Conservation (phyloP, 2,888 invertebrate genomes). For the Schrankia costaestrigalis region DNA sequence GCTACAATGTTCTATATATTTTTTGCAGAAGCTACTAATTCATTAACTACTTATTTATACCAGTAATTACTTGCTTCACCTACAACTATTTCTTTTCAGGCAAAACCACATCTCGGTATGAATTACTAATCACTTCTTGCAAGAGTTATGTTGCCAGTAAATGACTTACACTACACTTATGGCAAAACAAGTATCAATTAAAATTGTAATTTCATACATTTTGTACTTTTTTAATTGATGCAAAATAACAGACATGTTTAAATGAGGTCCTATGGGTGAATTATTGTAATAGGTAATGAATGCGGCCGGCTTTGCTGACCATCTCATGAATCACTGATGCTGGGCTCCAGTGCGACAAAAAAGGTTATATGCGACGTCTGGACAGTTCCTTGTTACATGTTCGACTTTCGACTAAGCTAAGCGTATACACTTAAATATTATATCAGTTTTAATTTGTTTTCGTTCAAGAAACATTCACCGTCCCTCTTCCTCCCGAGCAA, state of each 20-base stretch:
- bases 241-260: conserved; percentile 33
- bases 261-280: conserved; percentile 35
- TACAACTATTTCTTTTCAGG: conserved; percentile 21
- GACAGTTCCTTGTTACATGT: conserved; percentile 39
- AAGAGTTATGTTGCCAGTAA: conserved; percentile 31
- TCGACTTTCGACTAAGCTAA: conserved; percentile 34
- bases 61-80: conserved; percentile 21
- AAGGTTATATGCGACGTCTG: conserved; percentile 28
- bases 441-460: conserved; percentile 61
- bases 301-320: conserved; percentile 32
- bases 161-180: conserved; percentile 27
- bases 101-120: conserved; percentile 12
- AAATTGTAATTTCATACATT: conserved; percentile 22
- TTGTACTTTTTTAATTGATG: conserved; percentile 29
- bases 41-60: conserved; percentile 13
- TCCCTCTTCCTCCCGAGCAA: conserved; percentile 44
- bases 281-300: conserved; percentile 42
- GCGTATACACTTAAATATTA: conserved; percentile 46
- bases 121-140: conserved; percentile 24
- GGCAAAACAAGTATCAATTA: conserved; percentile 29
- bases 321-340: conserved; percentile 31
- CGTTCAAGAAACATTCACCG: conserved; percentile 39
- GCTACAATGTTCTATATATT: too few species aligned
- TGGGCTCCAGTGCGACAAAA: conserved; percentile 32
- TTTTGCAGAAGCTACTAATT: conserved; percentile 9